Evolutionary conservation across 2,888 invertebrate species (phyloP), one percentile per base, ranked within the genome.

Genomic region (Eilema griseolum): DNA sequence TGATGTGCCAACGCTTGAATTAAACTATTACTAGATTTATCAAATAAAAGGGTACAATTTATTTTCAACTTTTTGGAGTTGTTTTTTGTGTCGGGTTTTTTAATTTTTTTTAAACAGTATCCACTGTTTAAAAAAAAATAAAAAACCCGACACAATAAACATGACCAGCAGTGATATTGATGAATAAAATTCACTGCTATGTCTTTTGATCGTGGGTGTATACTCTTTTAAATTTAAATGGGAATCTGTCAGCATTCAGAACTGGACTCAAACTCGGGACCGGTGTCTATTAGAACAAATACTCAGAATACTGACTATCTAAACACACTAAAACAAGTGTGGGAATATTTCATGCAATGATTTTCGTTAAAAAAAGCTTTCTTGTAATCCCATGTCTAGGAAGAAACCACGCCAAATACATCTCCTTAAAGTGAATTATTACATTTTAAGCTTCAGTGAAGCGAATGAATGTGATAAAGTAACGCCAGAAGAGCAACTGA

Each of bases 401-500:
- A 23, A 65, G 24, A 24, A 66, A 57, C 57, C 33, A 20, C 57
- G 2, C 16, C 23, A 26, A 12, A 56, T 33, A 33, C n/a, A 28
- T 61, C 33, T 20, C 61, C 11, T 7, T 24, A 24, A 57, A 66
- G 24, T 66, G 66, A 70, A 70, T 70, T 70, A 61, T 33, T 62
- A 66, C 46, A 70, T 70, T 70, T 70, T 66, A 62, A 59, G 66
- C 62, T 70, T 24, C 62, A 66, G 14, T 66, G 66, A 70, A 62
- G 64, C 46, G 66, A 59, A 70, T 37, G 24, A 61, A 57, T 66
- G 57, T 61, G 70, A 70, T 70, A 70, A 70, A 57, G 57, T 28
- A 57, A 52, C 24, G 23, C 33, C 56, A 70, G 66, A 41, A 66
- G 62, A 66, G 66, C 52, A 66, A 66, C 61, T 16, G 61, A 70